phyloP scores from a whole-genome alignment of 2,113 vertebrate genomes.

The Ammodytes marinus region DNA sequence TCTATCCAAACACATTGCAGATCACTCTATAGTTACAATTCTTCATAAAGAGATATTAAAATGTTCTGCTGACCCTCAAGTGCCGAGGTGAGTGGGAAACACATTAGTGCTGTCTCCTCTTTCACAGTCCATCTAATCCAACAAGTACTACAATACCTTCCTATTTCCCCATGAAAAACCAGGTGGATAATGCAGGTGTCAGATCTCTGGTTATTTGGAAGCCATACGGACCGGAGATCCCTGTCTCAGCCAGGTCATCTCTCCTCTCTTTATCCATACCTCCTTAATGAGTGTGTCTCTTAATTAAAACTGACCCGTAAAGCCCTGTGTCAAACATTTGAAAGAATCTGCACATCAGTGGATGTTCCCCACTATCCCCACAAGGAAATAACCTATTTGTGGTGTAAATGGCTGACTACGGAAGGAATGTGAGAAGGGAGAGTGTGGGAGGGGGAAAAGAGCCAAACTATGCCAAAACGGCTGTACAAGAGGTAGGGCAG shows the following conservation, averaged over 20 bases:
- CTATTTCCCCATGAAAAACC: slow-evolving; percentile 22
- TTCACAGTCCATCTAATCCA: slow-evolving; percentile 57
- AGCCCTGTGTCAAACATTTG: slow-evolving; percentile 61
- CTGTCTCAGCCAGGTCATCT: slow-evolving; percentile 33
- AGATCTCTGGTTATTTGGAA: slow-evolving; percentile 34
- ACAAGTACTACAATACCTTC: slow-evolving; percentile 46
- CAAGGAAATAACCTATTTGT: slow-evolving; percentile 33
- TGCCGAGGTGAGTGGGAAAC: slow-evolving; percentile 30
- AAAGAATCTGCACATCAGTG: slow-evolving; percentile 44
- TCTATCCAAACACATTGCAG: slow-evolving; percentile 14
- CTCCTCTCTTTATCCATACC: slow-evolving; percentile 52
- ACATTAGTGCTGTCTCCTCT: slow-evolving; percentile 28
- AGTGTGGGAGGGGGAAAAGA: slow-evolving; percentile 45
- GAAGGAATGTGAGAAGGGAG: slow-evolving; percentile 26
- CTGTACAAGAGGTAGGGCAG: slow-evolving; percentile 59
- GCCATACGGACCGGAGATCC: slow-evolving; percentile 23
- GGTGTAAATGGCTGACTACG: slow-evolving; percentile 38
- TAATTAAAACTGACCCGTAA: slow-evolving; percentile 76
- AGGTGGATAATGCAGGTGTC: slow-evolving; percentile 23
- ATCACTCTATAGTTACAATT: slow-evolving; percentile 20
- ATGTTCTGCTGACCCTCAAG: slow-evolving; percentile 14
- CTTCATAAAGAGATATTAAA: slow-evolving; percentile 29
- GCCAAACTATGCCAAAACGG: slow-evolving; percentile 65
- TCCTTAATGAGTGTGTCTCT: slow-evolving; percentile 70
- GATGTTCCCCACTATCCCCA: slow-evolving; percentile 24